Conservation (phyloP, 2,797 vertebrate species). For the Octomys mimax region DNA sequence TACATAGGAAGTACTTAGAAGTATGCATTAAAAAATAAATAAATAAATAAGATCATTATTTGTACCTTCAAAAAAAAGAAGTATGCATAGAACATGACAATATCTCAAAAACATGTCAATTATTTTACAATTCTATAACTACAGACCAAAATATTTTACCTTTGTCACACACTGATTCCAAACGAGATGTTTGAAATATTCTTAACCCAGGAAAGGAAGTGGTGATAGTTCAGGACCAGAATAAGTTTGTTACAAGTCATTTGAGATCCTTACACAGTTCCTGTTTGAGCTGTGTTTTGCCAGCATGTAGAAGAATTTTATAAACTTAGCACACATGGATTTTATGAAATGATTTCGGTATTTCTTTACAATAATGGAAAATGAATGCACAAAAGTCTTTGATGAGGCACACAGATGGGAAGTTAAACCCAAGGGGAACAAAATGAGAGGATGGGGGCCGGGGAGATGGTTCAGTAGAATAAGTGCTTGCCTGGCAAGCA, state of each 20-base stretch:
- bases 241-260: neutral
- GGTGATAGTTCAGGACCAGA: constrained; percentile 11
- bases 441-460: neutral
- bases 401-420: neutral
- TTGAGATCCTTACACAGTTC: neutral
- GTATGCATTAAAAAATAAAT: neutral
- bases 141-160: neutral
- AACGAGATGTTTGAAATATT: constrained; percentile 50
- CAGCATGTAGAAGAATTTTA: neutral
- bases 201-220: constrained; percentile 40
- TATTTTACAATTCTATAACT: neutral
- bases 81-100: neutral
- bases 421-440: neutral
- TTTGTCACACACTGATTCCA: constrained; percentile 10
- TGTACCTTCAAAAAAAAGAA: neutral
- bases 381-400: neutral
- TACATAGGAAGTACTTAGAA: neutral
- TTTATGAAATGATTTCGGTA: neutral
- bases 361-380: neutral
- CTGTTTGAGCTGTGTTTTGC: neutral
- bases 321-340: neutral
- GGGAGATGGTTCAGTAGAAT: no score
- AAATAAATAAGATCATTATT: no score
- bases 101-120: neutral
- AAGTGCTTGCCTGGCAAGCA: no score